Evolutionary conservation across 2,797 vertebrate species (phyloP).

Genomic region (Eospalax fontanierii): DNA sequence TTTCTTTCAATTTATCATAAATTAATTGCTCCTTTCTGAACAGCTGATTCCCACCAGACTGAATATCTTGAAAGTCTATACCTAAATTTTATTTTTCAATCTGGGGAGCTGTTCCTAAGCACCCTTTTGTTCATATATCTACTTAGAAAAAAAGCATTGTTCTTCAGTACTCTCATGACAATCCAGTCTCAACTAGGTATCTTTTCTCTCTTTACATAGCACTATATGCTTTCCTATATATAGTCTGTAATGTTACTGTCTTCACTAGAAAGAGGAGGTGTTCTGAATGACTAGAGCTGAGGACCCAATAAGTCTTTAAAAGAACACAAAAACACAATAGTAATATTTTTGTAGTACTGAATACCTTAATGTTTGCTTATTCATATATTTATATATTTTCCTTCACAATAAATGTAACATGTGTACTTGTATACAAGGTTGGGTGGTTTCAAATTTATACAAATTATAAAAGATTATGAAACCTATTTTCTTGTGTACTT

Average conservation of each 20-base stretch:
- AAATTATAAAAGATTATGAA: constrained; percentile 41
- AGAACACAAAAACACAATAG: background rate
- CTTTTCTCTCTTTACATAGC: background rate
- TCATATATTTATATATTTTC: constrained; percentile 29
- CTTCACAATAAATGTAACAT: constrained; percentile 43
- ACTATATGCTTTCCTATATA: constrained; percentile 23
- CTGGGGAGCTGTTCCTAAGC: constrained; percentile 11
- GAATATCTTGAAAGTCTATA: constrained; percentile 40
- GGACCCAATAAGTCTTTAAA: background rate
- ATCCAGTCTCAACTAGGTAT: background rate
- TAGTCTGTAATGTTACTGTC: background rate
- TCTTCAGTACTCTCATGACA: background rate
- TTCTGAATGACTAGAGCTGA: constrained; percentile 17
- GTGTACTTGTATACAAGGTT: constrained; percentile 30
- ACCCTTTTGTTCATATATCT: constrained; percentile 23
- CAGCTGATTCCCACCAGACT: constrained; percentile 36
- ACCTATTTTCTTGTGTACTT: background rate
- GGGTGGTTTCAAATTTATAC: constrained; percentile 57
- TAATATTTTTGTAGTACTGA: background rate
- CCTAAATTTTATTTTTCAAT: constrained; percentile 30
- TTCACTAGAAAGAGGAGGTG: constrained; percentile 23
- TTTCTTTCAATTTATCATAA: constrained; percentile 33
- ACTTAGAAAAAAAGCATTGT: constrained; percentile 35
- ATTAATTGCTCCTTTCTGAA: constrained; percentile 47
- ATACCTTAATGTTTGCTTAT: constrained; percentile 14